phyloP scores from a whole-genome alignment of 1,140 invertebrate genomes.

The Trachymyrmex cornetzi region DNA sequence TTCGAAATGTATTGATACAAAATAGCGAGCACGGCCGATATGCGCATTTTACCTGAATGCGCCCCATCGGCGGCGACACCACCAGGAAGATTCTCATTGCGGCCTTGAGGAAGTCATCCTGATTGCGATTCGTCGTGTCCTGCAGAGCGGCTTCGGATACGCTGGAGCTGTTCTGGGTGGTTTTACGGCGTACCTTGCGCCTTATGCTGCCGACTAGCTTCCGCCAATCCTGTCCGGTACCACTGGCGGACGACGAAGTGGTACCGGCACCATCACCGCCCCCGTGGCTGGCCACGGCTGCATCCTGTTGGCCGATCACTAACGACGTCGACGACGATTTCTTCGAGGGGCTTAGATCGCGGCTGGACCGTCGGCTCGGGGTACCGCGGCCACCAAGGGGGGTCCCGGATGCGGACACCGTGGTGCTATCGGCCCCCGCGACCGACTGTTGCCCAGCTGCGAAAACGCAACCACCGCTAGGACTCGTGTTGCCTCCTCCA shows the following conservation, averaged over 20 bases:
- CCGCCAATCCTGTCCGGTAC: slow-evolving; percentile 84
- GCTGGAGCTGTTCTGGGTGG: slow-evolving; percentile 77
- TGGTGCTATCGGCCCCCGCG: slow-evolving; percentile 73
- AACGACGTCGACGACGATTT: slow-evolving; percentile 62
- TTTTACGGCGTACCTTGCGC: slow-evolving; percentile 82
- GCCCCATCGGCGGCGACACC: slow-evolving; percentile 89
- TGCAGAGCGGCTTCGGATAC: slow-evolving; percentile 77
- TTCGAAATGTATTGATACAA: neutral
- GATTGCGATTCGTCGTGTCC: slow-evolving; percentile 78
- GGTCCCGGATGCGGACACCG: slow-evolving; percentile 82
- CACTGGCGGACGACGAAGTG: slow-evolving; percentile 61
- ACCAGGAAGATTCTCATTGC: slow-evolving; percentile 90
- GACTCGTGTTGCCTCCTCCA: slow-evolving; percentile 6
- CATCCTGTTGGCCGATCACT: slow-evolving; percentile 66
- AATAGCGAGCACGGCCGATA: neutral
- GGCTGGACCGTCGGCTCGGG: slow-evolving; percentile 80
- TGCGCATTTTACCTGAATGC: slow-evolving; percentile 87
- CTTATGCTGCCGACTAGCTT: slow-evolving; percentile 85
- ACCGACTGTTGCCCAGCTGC: slow-evolving; percentile 44
- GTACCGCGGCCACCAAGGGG: slow-evolving; percentile 80
- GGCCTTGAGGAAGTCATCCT: slow-evolving; percentile 88
- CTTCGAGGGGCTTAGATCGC: slow-evolving; percentile 83
- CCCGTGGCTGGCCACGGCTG: slow-evolving; percentile 59
- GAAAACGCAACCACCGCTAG: slow-evolving; percentile 24
- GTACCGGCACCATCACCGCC: slow-evolving; percentile 65